Base-by-base conservation (phyloP, 2,113 vertebrate species). In the Irena cyanogastra region DNA sequence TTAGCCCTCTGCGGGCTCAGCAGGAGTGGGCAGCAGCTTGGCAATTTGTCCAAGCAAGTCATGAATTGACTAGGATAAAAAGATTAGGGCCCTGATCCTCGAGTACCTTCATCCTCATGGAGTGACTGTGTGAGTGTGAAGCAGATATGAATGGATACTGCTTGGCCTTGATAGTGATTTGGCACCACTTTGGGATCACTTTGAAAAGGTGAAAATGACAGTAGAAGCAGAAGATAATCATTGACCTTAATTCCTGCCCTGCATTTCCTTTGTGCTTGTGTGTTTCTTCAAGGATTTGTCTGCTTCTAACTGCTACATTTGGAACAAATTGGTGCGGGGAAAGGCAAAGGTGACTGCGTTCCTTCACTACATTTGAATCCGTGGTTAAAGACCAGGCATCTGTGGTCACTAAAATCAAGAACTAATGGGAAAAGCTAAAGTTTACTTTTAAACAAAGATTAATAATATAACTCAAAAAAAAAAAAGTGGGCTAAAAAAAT, bases 11-110 rank as follows among this genome's bases (percentile, higher is more conserved):
- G 69, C 3, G 11, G 77, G 54, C 79, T 89, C 88, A 72, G 91
- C 33, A 2, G 84, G 87, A 97, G 41, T 47, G 35, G 90, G 82
- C 68, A 22, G 2, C 5, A 22, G 28, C 42, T 69, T 94, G 79
- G 33, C 53, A 82, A 84, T 91, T 97, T 87, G 88, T 95, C 75
- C 78, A 72, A 90, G 81, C 41, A 95, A 45, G 20, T 74, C 52
- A 83, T 59, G 95, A 95, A 95, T 79, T 90, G 87, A 89, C 90
- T 87, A 19, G 86, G 94, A 93, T 96, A 90, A 96, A 95, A 60
- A 96, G 89, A 92, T 94, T 90, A 95, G 77, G 49, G 39, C n/a
- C 53, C 47, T 87, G 94, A 96, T 95, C 92, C 72, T 90, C 7
- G 0, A 1, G 20, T 93, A 86, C 76, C 39, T 82, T 93, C 64